Conservation (phyloP, 2,113 vertebrate genomes). For the Lophotis ruficrista region DNA sequence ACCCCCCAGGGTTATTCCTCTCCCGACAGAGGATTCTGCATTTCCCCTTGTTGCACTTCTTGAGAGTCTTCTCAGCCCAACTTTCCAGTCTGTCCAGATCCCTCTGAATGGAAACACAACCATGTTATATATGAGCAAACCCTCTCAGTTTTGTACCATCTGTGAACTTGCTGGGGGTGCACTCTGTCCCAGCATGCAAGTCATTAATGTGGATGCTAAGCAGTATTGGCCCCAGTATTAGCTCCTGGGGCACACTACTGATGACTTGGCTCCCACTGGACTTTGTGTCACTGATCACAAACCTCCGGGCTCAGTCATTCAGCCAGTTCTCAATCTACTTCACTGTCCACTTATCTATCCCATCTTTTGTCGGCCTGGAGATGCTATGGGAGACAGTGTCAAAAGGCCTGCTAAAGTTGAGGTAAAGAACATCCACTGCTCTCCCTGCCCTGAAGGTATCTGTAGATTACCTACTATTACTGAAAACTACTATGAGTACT, state of each 20-base stretch:
- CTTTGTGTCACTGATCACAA: neutral
- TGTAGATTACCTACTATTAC: neutral
- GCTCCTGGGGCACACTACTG: neutral
- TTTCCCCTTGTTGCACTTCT: neutral
- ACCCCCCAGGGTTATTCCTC: neutral
- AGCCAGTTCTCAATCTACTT: neutral
- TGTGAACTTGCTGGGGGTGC: neutral
- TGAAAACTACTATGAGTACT: neutral
- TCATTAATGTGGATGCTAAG: neutral
- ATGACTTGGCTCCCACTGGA: neutral
- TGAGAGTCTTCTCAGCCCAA: neutral
- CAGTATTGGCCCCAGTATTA: neutral
- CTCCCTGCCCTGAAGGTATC: neutral
- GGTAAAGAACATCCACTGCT: neutral
- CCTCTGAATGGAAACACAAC: neutral
- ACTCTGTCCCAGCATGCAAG: neutral
- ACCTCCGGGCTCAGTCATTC: neutral
- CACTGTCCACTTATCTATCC: neutral
- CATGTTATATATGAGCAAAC: neutral
- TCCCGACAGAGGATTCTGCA: neutral
- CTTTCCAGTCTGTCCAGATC: neutral
- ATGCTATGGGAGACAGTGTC: neutral
- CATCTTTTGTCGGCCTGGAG: neutral
- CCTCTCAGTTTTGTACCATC: neutral
- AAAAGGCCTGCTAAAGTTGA: neutral